A percentile compares a stretch with the other conserved stretches of the same genome.
Conservation (phyloP, 2,888 invertebrate genomes). For the Drosophila neonasuta region DNA sequence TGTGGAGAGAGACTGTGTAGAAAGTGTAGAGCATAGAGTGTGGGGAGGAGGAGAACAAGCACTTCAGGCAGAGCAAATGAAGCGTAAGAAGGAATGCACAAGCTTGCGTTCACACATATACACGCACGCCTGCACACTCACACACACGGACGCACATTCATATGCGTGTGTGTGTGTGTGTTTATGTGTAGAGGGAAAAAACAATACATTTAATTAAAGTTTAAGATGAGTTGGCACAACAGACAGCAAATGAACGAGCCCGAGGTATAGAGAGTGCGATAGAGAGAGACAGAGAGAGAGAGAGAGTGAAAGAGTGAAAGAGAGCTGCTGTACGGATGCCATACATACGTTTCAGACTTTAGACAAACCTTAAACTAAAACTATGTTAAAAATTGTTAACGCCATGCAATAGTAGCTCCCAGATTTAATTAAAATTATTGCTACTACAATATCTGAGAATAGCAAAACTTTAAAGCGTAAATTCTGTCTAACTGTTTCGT, state of each 20-base stretch:
- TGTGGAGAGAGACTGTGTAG: too few relatives aligned
- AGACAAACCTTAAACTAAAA: constrained; percentile 52
- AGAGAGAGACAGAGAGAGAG: neutral
- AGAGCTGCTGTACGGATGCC: constrained; percentile 4
- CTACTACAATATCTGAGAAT: constrained; percentile 62
- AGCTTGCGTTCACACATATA: constrained; percentile 18
- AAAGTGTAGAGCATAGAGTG: too few relatives aligned
- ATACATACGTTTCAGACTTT: constrained; percentile 52
- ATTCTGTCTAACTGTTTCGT: constrained; percentile 46
- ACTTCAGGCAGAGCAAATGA: constrained; percentile 58
- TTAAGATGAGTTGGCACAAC: constrained; percentile 71
- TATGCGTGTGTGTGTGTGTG: constrained; percentile 10
- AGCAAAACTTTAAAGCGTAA: constrained; percentile 69
- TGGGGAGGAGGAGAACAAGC: neutral
- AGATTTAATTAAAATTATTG: constrained; percentile 76
- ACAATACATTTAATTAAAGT: constrained; percentile 77
- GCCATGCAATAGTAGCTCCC: constrained; percentile 33
- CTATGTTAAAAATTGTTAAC: constrained; percentile 66
- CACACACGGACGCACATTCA: neutral
- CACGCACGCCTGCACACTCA: constrained; percentile 14
- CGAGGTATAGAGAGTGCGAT: neutral
- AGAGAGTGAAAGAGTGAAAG: neutral
- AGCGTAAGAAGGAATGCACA: constrained; percentile 59
- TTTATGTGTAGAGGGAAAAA: constrained; percentile 44
- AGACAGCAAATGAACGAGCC: constrained; percentile 22